A percentile compares a stretch with the other conserved stretches of the same genome.
Conservation (phyloP, 2,888 invertebrate genomes). For the Sycophila texana region DNA sequence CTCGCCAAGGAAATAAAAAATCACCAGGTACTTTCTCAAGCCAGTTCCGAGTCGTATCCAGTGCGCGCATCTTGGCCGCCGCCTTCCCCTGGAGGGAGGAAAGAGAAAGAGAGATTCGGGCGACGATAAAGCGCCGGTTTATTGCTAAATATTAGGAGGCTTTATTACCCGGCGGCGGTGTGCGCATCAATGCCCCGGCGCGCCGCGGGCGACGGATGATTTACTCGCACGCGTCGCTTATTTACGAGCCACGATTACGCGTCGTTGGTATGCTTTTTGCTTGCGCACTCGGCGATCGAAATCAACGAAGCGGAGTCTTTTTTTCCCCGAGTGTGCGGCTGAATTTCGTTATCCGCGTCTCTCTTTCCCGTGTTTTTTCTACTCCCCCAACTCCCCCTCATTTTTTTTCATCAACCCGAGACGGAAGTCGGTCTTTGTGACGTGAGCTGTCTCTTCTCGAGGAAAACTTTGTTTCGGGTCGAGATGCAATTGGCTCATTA, state of each 20-base stretch:
- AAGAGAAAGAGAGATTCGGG: constrained; percentile 17
- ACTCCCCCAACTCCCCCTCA: too few species aligned
- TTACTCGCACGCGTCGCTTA: constrained; percentile 34
- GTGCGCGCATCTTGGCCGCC: not conserved
- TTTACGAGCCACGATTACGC: constrained; percentile 26
- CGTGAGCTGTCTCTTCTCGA: not conserved
- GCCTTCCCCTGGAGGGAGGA: not conserved
- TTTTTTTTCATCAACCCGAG: too few species aligned
- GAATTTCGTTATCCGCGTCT: constrained; percentile 27
- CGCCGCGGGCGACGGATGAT: constrained; percentile 31
- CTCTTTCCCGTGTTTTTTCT: constrained; percentile 8
- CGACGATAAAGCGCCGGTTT: constrained; percentile 37
- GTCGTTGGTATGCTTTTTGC: not conserved
- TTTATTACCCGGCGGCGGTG: constrained; percentile 41
- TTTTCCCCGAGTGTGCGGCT: constrained; percentile 7
- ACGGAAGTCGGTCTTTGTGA: not conserved
- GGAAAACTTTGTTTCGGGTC: constrained; percentile 28
- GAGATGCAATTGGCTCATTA: constrained; percentile 51
- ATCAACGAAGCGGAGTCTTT: not conserved
- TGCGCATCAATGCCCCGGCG: constrained; percentile 41
- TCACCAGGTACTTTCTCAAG: not conserved
- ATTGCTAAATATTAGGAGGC: constrained; percentile 46
- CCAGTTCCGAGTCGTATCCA: not conserved
- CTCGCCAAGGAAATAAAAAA: not conserved
- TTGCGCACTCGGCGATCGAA: constrained; percentile 15